phyloP scores from a whole-genome alignment of 2,797 vertebrate species.

The Cirrhinus mrigala region DNA sequence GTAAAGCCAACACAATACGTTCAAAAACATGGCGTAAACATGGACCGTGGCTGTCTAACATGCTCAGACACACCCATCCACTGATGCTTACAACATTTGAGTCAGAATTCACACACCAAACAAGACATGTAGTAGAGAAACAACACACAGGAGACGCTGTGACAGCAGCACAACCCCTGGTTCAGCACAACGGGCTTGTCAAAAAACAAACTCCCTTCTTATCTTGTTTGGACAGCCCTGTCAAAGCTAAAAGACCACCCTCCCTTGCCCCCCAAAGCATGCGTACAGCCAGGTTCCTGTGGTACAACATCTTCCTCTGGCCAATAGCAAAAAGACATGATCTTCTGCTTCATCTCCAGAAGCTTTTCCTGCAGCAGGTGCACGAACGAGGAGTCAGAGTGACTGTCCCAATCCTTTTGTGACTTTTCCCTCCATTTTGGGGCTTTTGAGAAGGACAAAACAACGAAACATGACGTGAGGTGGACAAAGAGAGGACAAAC shows the following conservation, averaged over 20 bases:
- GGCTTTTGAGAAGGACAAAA: constrained; percentile 24
- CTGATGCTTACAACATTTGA: constrained; percentile 20
- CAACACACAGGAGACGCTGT: constrained; percentile 3
- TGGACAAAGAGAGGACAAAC: constrained; percentile 49
- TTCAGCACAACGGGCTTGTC: constrained; percentile 8
- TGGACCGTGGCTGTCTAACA: constrained; percentile 10
- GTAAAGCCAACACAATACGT: constrained; percentile 2
- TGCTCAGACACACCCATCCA: constrained; percentile 46
- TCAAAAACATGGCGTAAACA: constrained; percentile 23
- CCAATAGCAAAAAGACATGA: constrained; percentile 14
- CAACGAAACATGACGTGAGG: constrained; percentile 47
- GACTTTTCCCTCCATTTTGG: constrained; percentile 49
- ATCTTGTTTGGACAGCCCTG: constrained; percentile 50
- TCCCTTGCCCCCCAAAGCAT: constrained; percentile 34
- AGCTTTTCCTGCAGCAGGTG: constrained; percentile 37
- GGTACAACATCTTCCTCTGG: constrained; percentile 16
- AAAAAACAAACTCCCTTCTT: constrained; percentile 47
- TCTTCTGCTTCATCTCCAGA: constrained; percentile 26
- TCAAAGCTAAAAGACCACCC: constrained; percentile 39
- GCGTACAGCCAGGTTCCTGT: constrained; percentile 12
- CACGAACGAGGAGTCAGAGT: constrained; percentile 27
- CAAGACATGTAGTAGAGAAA: constrained; percentile 7
- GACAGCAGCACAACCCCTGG: constrained; percentile 24
- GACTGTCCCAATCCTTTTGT: constrained; percentile 44
- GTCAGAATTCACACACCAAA: constrained; percentile 31